Conservation (phyloP, 2,888 invertebrate species). For the Catocala fraxini region DNA sequence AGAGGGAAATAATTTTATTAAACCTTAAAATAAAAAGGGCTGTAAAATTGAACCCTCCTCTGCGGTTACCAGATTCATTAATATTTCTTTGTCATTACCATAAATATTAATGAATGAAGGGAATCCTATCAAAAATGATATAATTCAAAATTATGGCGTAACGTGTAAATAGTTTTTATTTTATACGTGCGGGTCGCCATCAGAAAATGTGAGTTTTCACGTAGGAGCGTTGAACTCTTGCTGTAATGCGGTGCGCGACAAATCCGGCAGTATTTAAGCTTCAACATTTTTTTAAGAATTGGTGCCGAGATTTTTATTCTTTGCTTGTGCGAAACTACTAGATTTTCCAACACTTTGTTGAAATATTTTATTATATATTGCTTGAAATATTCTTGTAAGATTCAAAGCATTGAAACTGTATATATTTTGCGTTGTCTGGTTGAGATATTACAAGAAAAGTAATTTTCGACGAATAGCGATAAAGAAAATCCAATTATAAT, state of each 20-base stretch:
- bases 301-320: too few species aligned
- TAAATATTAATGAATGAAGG: slow-evolving; percentile 19
- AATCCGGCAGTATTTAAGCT: slow-evolving; percentile 17
- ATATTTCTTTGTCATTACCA: slow-evolving; percentile 18
- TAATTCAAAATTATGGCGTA: slow-evolving; percentile 13
- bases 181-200: slow-evolving; percentile 33
- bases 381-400: too few species aligned
- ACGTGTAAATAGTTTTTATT: slow-evolving; percentile 21
- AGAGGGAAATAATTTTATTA: not conserved
- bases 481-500: too few species aligned
- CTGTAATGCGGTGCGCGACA: slow-evolving; percentile 50
- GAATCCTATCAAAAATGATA: slow-evolving; percentile 13
- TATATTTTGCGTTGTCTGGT: too few species aligned
- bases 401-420: too few species aligned
- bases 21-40: not conserved
- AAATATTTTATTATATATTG: too few species aligned
- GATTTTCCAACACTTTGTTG: too few species aligned
- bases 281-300: too few species aligned
- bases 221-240: slow-evolving; percentile 68
- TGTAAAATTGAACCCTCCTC: slow-evolving; percentile 32
- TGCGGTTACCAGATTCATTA: slow-evolving; percentile 16
- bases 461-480: too few species aligned
- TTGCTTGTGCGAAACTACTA: too few species aligned
- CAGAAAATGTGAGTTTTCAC: slow-evolving; percentile 53
- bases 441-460: too few species aligned